Evolutionary conservation across 2,113 vertebrate species (phyloP), one percentile per base, ranked within the genome.

Genomic region (Ageneiosus marmoratus): DNA sequence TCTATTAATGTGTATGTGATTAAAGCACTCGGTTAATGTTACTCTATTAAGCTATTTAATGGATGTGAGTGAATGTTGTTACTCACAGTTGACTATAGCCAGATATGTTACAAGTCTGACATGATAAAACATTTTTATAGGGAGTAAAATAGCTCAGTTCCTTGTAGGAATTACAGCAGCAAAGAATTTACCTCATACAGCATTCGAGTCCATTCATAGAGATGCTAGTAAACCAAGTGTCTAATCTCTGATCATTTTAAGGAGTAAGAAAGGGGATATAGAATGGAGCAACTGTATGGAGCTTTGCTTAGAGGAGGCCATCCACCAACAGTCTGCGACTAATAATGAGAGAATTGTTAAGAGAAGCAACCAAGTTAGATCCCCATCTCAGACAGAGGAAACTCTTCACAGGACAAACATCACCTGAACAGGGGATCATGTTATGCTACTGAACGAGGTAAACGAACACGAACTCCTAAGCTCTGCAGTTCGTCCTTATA

Each of bases 51-150:
- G 60, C 60, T 63, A 32, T 32, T 63, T 63, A 63, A 63, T 63
- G 60, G 27, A 63, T 32, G 27, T 32, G 60, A 63, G 15, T 32
- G 27, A 63, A 63, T 18, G 60, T 27, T 63, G 5, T 13, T n/a
- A n/a, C n/a, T n/a, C n/a, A n/a, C 4, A 16, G 29, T 63, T 18
- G 60, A 32, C 18, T 32, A 63, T 32, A 63, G 60, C 29, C 60
- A 63, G 29, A 32, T 32, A 62, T 63, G 29, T 32, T 13, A 32
- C 13, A 32, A 18, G 29, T 18, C 13, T 18, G 48, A 50, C n/a
- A 75, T 13, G 73, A 75, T 75, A 75, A 75, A 75, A 27, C n/a
- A 27, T 41, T 75, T 75, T 75, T 75, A 50, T 51, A 46, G 44
- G 37, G 22, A 29, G 70, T 50, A 74, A 74, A 74, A 74, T 48